Evolutionary conservation across 2,888 invertebrate species (phyloP).

Genomic region (Tipula helvola): DNA sequence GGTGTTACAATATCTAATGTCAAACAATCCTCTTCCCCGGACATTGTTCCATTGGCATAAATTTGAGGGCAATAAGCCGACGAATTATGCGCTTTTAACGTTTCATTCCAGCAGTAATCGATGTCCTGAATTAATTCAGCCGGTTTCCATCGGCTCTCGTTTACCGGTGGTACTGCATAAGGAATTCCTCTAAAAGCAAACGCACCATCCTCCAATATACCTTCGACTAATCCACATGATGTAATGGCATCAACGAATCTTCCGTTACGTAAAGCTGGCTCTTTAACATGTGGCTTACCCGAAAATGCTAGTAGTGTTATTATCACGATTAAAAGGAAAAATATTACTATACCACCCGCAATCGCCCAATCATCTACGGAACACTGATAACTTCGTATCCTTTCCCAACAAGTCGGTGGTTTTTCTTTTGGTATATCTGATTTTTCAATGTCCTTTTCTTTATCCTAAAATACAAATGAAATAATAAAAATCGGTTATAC

Average conservation of each 20-base stretch:
- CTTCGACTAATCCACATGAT: slow-evolving; percentile 67
- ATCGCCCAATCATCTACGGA: slow-evolving; percentile 48
- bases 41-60: slow-evolving; percentile 48
- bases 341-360: slow-evolving; percentile 42
- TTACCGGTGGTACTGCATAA: slow-evolving; percentile 61
- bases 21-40: slow-evolving; percentile 71
- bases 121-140: slow-evolving; percentile 54
- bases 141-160: slow-evolving; percentile 53
- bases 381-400: slow-evolving; percentile 51
- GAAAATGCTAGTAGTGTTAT: slow-evolving; percentile 51
- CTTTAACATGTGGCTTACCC: slow-evolving; percentile 40
- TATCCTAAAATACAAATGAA: slow-evolving; percentile 20
- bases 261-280: slow-evolving; percentile 56
- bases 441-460: slow-evolving; percentile 21
- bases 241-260: slow-evolving; percentile 60
- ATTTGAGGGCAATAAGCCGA: slow-evolving; percentile 59
- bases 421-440: slow-evolving; percentile 20
- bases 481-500: not conserved
- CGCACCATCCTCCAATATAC: slow-evolving; percentile 62
- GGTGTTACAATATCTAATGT: slow-evolving; percentile 75
- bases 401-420: slow-evolving; percentile 42
- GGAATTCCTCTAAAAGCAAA: slow-evolving; percentile 74
- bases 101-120: slow-evolving; percentile 69
- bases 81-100: slow-evolving; percentile 51
- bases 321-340: slow-evolving; percentile 47